Percentiles rank a stretch among this genome's conserved stretches.
phyloP scores from a whole-genome alignment of 2,113 vertebrate genomes.

The Oenanthe melanoleuca region DNA sequence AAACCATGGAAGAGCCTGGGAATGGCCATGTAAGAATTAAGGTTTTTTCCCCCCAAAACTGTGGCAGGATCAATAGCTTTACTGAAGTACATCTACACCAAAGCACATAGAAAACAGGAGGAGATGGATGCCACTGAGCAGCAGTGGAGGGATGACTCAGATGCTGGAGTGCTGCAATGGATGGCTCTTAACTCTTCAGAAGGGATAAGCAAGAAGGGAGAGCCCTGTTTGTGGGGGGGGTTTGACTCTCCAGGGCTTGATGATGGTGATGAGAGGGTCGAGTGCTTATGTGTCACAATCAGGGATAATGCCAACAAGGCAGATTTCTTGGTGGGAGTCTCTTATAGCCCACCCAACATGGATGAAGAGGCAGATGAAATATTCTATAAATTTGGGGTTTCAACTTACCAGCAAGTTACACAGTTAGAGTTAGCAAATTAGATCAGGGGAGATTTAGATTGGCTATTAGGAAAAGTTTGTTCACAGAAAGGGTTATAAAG shows the following conservation, averaged over 20 bases:
- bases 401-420: background rate
- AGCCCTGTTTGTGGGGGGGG: background rate
- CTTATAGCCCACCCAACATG: background rate
- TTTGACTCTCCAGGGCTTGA: background rate
- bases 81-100: background rate
- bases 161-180: background rate
- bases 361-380: background rate
- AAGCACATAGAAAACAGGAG: background rate
- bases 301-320: background rate
- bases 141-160: background rate
- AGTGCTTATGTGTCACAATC: background rate
- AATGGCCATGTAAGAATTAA: background rate
- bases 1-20: background rate
- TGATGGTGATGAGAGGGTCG: background rate
- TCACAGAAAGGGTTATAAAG: background rate
- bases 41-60: accelerated
- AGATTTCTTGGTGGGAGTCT: background rate
- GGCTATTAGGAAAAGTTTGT: background rate
- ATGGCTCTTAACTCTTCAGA: background rate
- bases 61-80: background rate
- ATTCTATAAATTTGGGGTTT: accelerated
- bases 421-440: background rate
- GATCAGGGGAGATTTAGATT: background rate
- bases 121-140: background rate
- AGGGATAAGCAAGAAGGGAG: background rate